phyloP scores from a whole-genome alignment of 2,888 invertebrate genomes.

The Trisateles emortualis region DNA sequence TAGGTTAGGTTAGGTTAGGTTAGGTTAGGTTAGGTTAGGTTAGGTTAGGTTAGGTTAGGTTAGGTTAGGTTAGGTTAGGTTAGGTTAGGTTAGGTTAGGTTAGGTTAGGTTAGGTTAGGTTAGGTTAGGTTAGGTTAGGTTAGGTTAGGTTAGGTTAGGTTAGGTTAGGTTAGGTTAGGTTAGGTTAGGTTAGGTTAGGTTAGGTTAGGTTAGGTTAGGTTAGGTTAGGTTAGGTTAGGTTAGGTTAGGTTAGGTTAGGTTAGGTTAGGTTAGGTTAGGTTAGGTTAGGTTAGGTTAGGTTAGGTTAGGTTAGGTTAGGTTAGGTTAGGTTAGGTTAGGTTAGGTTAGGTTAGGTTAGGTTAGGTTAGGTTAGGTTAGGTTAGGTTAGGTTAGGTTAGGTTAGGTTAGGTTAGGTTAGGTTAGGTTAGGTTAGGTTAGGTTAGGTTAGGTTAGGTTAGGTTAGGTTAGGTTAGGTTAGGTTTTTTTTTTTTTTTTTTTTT shows the following conservation, averaged over 20 bases:
- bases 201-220: conserved; percentile 27
- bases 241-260: conserved; percentile 21
- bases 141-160: conserved; percentile 33
- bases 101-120: conserved; percentile 38
- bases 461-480: no score
- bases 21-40: conserved; percentile 14
- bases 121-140: conserved; percentile 40
- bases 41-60: conserved; percentile 12
- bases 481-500: no score
- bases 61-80: conserved; percentile 35
- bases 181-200: conserved; percentile 29
- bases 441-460: conserved; percentile 37
- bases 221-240: conserved; percentile 15
- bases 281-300: conserved; percentile 31
- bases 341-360: not conserved
- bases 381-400: conserved; percentile 12
- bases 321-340: conserved; percentile 4
- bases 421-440: conserved; percentile 17
- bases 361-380: not conserved
- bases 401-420: conserved; percentile 11
- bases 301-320: conserved; percentile 26
- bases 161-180: conserved; percentile 24
- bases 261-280: conserved; percentile 24
- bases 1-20: conserved; percentile 8
- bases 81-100: conserved; percentile 40